Base-by-base conservation (phyloP, 2,888 invertebrate genomes). In the Cetonia aurata region DNA sequence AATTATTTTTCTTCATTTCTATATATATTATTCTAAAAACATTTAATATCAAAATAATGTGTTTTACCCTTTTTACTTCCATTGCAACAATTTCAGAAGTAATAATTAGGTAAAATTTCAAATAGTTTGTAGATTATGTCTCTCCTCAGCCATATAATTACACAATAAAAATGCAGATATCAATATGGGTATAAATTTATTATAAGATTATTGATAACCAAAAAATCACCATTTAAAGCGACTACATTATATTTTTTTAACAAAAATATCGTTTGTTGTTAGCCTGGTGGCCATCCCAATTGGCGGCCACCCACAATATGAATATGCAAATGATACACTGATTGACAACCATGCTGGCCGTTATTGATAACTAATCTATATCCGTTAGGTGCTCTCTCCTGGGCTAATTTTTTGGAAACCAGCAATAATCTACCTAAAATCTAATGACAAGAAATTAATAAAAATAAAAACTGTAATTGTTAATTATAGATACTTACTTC, bases 251-350 rank as follows among this genome's bases (percentile, higher is more conserved):
- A 25, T 25, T 25, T 25, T 4, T 3, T 56, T 3, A 15, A 33
- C 33, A 33, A n/a, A 52, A 10, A 19, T 15, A 17, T 52, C 19
- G 6, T 12, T 57, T 13, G 25, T 15, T 59, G 50, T 72, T 81
- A 85, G 41, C 85, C 85, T 69, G 85, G 85, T 10, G 85, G 85
- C 85, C 85, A 85, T 50, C 75, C 75, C 75, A 95, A 86, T 84
- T 95, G 94, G 56, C 94, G 82, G 0, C 94, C 94, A 0, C 95
- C 95, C 46, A 95, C 80, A 48, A 96, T 90, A 82, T 96, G 95
- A 33, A 95, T 80, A 79, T 96, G 96, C 2, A 96, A 85, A 80
- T 96, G 95, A 84, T 91, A 93, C 1, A 95, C 94, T 6, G 91
- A 91, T 82, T 96, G 95, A n/a, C 91, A 91, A 0, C 94, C 95